Evolutionary conservation across 2,113 vertebrate species (phyloP).

Genomic region (Pipra filicauda): DNA sequence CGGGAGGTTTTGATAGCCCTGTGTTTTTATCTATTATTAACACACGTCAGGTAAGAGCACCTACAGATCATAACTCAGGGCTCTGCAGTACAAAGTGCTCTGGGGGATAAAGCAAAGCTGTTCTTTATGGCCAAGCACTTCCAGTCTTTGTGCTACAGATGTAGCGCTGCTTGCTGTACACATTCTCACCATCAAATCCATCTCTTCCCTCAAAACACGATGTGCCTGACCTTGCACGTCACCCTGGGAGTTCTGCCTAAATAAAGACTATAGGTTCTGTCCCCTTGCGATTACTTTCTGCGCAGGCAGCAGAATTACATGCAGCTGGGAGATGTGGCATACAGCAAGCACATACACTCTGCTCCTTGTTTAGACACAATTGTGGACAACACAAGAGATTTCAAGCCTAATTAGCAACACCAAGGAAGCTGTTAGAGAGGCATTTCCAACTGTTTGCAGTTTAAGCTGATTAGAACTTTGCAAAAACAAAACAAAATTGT

Average conservation of each 20-base stretch:
- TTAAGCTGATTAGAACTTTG: conserved; percentile 60
- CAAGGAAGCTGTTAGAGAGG: conserved; percentile 9
- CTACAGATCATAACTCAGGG: background rate
- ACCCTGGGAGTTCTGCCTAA: conserved; percentile 10
- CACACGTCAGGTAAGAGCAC: background rate
- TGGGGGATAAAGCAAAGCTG: background rate
- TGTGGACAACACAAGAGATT: conserved; percentile 41
- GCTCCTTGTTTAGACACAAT: conserved; percentile 48
- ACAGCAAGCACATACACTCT: background rate
- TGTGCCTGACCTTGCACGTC: background rate
- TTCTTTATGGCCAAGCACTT: background rate
- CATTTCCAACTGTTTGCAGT: conserved; percentile 15
- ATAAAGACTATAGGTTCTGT: background rate
- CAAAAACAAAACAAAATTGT: conserved; percentile 47
- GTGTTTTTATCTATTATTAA: background rate
- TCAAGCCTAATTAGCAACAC: conserved; percentile 32
- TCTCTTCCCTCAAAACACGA: background rate
- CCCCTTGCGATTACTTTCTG: conserved; percentile 3
- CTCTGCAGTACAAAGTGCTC: background rate
- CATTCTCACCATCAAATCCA: background rate
- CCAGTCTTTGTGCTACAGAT: background rate
- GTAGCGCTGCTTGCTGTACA: background rate
- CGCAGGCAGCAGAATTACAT: conserved; percentile 1
- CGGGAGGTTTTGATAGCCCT: background rate
- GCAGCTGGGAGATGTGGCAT: conserved; percentile 44